Conservation (phyloP, 2,113 vertebrate genomes). For the Seriola rivoliana region DNA sequence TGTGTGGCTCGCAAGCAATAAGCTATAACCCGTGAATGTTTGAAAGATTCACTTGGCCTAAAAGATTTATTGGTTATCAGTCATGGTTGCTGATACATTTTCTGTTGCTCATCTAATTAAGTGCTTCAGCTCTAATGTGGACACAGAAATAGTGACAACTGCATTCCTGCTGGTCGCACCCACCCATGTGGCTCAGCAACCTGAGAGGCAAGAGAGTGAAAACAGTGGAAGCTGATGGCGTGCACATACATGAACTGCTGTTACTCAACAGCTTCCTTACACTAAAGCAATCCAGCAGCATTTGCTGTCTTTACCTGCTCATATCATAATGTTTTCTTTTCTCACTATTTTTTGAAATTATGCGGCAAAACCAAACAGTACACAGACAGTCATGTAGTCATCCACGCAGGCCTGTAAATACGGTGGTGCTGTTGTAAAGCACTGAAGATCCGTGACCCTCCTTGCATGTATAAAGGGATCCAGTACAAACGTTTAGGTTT, state of each 20-base stretch:
- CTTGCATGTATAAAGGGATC: too few species aligned
- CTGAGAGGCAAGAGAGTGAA: conserved; percentile 6
- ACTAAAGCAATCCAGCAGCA: neutral
- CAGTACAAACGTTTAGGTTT: too few species aligned
- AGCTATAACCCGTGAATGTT: too few species aligned
- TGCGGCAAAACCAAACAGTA: too few species aligned
- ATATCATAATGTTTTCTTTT: neutral
- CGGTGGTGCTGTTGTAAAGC: too few species aligned
- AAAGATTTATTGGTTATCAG: neutral
- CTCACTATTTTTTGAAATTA: too few species aligned
- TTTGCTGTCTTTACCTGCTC: neutral
- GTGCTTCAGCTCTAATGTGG: neutral
- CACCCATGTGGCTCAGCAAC: neutral
- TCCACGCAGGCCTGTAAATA: too few species aligned
- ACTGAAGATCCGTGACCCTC: too few species aligned
- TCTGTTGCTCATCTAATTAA: too few species aligned
- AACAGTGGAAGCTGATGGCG: neutral
- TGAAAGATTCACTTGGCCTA: neutral
- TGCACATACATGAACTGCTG: neutral
- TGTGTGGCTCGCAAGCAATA: too few species aligned
- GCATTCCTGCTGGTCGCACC: conserved; percentile 28
- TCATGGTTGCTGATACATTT: neutral
- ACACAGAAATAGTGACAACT: neutral
- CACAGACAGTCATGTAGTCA: neutral
- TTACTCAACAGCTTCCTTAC: neutral